A percentile compares a stretch with the other conserved stretches of the same genome.
phyloP scores from a whole-genome alignment of 2,888 invertebrate species.

The Tortricodes alternella region DNA sequence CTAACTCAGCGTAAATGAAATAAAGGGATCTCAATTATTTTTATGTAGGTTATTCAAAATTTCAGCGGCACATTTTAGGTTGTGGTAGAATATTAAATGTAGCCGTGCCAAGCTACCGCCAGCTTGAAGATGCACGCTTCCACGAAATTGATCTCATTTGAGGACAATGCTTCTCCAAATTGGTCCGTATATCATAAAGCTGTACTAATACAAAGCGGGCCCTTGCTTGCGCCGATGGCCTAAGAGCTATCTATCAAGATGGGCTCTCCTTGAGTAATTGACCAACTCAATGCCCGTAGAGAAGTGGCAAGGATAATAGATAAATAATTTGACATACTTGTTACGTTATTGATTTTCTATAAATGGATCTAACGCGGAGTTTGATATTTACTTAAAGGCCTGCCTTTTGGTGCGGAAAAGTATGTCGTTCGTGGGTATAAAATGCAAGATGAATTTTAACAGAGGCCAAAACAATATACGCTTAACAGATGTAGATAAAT shows the following conservation, averaged over 20 bases:
- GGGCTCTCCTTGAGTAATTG: constrained; percentile 26
- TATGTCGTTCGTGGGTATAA: no score
- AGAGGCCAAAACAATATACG: no score
- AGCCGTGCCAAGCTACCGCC: background rate
- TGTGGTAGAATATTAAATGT: no score
- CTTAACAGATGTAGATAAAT: no score
- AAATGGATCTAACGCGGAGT: no score
- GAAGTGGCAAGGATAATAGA: background rate
- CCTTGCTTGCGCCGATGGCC: background rate
- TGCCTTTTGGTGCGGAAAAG: no score
- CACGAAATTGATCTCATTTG: constrained; percentile 22
- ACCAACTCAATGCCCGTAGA: constrained; percentile 10
- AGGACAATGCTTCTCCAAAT: constrained; percentile 24
- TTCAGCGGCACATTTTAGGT: background rate
- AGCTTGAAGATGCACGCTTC: constrained; percentile 21
- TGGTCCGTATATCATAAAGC: constrained; percentile 29
- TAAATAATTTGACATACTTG: background rate
- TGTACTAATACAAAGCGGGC: constrained; percentile 15
- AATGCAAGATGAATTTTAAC: no score
- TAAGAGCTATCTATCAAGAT: constrained; percentile 4
- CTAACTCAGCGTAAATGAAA: no score
- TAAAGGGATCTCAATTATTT: no score
- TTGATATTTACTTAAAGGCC: no score
- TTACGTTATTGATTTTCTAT: no score
- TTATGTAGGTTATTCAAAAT: background rate